phyloP scores from a whole-genome alignment of 92 coral and sea anemone genomes.

The Zoanthus solanderi region DNA sequence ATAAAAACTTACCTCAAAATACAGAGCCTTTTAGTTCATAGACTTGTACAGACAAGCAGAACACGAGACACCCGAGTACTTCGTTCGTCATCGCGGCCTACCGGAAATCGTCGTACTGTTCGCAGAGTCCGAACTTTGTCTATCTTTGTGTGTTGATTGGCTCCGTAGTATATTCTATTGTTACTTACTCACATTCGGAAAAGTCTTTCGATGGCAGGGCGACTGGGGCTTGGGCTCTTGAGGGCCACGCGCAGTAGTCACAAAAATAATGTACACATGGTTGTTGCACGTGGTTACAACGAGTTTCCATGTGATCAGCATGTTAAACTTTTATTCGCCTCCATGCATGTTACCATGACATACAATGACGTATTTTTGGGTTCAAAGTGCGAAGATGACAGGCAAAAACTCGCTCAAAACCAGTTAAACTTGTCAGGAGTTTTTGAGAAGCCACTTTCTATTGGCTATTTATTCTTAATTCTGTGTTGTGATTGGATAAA shows the following conservation, averaged over 20 bases:
- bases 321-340: not conserved
- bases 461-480: conserved; percentile 65
- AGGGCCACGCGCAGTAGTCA: too few relatives aligned
- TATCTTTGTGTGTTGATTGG: conserved; percentile 6
- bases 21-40: too few relatives aligned
- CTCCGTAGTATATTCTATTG: conserved; percentile 16
- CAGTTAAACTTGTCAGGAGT: conserved; percentile 38
- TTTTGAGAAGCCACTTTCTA: conserved; percentile 37
- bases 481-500: conserved; percentile 69
- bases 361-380: conserved; percentile 6
- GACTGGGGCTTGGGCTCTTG: too few relatives aligned
- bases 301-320: conserved; percentile 33
- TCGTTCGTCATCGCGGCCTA: conserved; percentile 13
- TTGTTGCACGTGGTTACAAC: conserved; percentile 10
- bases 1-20: not conserved
- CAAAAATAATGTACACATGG: not conserved
- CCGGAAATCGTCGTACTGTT: conserved; percentile 5
- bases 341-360: not conserved
- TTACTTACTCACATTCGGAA: not conserved
- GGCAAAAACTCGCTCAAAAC: conserved; percentile 42
- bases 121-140: conserved; percentile 7
- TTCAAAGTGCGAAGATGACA: conserved; percentile 29
- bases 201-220: too few relatives aligned
- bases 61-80: not conserved
- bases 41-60: too few relatives aligned